Evolutionary conservation across 2,888 invertebrate genomes (phyloP).

Genomic region (Xestia ashworthii): DNA sequence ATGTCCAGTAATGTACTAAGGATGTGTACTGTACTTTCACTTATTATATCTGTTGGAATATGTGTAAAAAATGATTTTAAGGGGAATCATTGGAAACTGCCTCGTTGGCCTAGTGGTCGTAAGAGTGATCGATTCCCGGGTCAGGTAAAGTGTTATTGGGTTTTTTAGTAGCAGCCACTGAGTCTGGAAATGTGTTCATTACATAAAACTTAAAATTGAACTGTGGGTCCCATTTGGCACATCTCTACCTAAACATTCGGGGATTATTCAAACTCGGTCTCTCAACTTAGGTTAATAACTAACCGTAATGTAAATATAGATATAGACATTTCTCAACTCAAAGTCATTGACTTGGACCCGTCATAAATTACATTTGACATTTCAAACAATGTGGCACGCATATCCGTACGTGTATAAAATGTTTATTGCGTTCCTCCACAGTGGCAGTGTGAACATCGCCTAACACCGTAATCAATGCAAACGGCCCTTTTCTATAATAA

Average conservation of each 20-base stretch:
- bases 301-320: neutral
- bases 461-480: conserved; percentile 66
- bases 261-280: too few relatives aligned
- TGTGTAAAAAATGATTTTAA: neutral
- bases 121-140: neutral
- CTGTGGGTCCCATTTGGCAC: too few relatives aligned
- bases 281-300: too few relatives aligned
- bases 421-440: conserved; percentile 22
- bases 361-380: conserved; percentile 56
- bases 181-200: too few relatives aligned
- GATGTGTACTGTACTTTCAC: neutral
- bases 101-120: too few relatives aligned
- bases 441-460: conserved; percentile 57
- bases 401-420: conserved; percentile 53
- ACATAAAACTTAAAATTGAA: too few relatives aligned
- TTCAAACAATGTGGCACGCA: conserved; percentile 52
- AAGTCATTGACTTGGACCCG: conserved; percentile 42
- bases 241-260: too few relatives aligned
- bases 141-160: neutral
- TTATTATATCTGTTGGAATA: neutral
- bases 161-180: neutral
- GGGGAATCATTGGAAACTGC: too few relatives aligned
- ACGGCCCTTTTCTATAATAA: conserved; percentile 70
- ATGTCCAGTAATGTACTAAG: neutral
- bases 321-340: neutral